Evolutionary conservation across 2,888 invertebrate species (phyloP), one percentile per base, ranked within the genome.

Genomic region (Hirtodrosophila histrioides): DNA sequence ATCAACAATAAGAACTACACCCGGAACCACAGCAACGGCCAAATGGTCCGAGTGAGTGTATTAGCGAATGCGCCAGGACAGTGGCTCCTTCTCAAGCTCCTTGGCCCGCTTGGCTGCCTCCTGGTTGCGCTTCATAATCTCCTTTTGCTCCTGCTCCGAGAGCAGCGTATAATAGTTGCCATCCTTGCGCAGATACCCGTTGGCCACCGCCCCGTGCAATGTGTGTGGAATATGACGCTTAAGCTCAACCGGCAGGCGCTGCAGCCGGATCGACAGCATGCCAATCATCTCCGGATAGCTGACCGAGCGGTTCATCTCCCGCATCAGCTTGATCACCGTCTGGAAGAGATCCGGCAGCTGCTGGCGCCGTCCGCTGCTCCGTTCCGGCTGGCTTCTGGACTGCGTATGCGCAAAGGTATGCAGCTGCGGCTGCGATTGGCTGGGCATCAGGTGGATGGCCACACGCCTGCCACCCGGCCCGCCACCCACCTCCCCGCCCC

Each of bases 11-110:
- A 17, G 17, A 56, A 49, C 56, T 11, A n/a, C 40, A 56, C 56
- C 49, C 33, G 11, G 10, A 49, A 10, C 8, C 49, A 35, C 12
- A 50, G 50, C 49, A 50, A 57, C 29, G 29, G 41, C 50, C 41
- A 50, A 36, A 35, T 17, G 29, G 27, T 17, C 3, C 17, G 17
- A 23, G 24, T 41, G 40, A 27, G 17, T 24, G n/a, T 36, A 9
- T 39, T 77, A 84, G 4, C 86, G 86, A 8, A 68, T 62, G n/a
- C 86, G 80, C 82, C 86, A 86, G 4, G 77, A 83, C 6, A 83
- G 55, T 23, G 82, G 82, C 68, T 80, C 60, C 60, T 83, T 82
- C 33, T 79, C 84, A 2, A 76, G 54, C 61, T 83, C 84, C 62
- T 75, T 86, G 66, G 86, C 84, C 1, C 80, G 77, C 51, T 60